These are phyloP conservation scores for Mormoops blainvillei DNA, from an alignment of 2,113 vertebrate species.

Conservation along the genomic window DNA sequence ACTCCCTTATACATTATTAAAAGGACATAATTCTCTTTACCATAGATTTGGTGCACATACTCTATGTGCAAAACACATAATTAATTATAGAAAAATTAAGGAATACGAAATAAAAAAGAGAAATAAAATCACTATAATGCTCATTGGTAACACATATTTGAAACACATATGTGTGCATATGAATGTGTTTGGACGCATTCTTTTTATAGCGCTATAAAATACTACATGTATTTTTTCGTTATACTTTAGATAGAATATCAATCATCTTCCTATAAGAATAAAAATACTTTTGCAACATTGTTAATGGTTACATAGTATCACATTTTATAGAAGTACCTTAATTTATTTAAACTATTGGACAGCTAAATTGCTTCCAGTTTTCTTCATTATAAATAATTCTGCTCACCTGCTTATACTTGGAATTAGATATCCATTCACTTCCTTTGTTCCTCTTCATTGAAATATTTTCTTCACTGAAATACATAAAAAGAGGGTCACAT, in stretches of 20 bases:
- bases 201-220: conserved; percentile 9
- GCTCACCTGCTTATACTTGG: background rate
- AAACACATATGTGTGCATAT: background rate
- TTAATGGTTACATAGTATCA: background rate
- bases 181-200: background rate
- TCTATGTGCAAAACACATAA: background rate
- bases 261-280: background rate
- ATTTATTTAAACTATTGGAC: background rate
- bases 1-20: background rate
- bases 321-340: background rate
- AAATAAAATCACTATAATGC: background rate
- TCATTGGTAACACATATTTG: background rate
- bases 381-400: conserved; percentile 6
- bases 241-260: conserved; percentile 14
- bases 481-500: background rate
- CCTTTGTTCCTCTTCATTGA: background rate
- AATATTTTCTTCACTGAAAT: conserved; percentile 2
- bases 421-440: background rate
- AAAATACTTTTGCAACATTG: background rate
- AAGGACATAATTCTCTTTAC: background rate
- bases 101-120: background rate
- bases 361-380: conserved; percentile 19
- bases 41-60: background rate
- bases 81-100: background rate
- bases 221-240: background rate